Percentiles rank a stretch among this genome's conserved stretches.
Evolutionary conservation across 2,797 vertebrate species (phyloP).

Genomic region (Onychomys arenicola): DNA sequence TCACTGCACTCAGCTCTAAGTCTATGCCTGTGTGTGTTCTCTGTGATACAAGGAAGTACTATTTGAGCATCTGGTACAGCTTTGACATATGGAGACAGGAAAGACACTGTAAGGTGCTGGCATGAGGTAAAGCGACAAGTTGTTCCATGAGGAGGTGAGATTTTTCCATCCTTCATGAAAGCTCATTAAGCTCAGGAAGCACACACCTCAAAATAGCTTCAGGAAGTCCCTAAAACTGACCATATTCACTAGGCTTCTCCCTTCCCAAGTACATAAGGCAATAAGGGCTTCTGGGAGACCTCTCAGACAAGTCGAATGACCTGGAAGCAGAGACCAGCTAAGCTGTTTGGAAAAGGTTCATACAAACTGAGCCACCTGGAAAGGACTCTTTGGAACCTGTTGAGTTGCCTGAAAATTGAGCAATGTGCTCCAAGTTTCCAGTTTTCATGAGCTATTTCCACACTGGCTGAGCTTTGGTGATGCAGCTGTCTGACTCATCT

Average conservation of each 20-base stretch:
- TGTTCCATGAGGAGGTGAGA: not conserved
- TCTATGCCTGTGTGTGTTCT: not conserved
- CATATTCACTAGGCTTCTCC: not conserved
- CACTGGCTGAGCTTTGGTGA: not conserved
- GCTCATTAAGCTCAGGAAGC: not conserved
- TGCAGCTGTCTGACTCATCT: not conserved
- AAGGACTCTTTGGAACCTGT: not conserved
- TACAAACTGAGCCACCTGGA: not conserved
- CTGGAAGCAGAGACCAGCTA: not conserved
- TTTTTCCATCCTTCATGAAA: not conserved
- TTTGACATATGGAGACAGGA: not conserved
- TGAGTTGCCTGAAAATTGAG: not conserved
- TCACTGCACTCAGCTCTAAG: not conserved
- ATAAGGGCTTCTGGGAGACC: no score
- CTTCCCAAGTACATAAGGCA: not conserved
- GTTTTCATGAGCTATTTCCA: not conserved
- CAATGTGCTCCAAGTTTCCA: not conserved
- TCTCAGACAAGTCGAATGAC: not conserved
- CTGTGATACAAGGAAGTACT: not conserved
- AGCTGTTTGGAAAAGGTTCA: not conserved
- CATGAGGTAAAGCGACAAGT: not conserved
- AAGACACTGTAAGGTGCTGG: not conserved
- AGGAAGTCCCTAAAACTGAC: not conserved
- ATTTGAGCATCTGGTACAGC: not conserved
- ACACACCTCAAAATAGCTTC: not conserved